Evolutionary conservation across 2,888 invertebrate species (phyloP).

Genomic region (Brachyptera putata): DNA sequence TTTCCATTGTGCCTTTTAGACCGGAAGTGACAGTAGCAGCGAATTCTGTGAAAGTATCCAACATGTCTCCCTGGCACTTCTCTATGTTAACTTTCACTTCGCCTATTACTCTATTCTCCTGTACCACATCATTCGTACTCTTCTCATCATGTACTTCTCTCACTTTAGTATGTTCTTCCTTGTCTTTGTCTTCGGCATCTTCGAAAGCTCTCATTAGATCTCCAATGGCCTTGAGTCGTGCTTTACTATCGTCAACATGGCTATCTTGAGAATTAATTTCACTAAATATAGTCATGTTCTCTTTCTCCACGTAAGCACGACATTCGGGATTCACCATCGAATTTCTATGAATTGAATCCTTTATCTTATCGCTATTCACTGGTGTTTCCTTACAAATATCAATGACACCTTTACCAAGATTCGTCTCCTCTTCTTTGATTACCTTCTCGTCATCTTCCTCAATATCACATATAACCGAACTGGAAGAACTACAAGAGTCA

Average conservation of each 20-base stretch:
- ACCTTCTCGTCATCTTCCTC: constrained; percentile 17
- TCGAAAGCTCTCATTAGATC: neutral
- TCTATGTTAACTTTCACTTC: neutral
- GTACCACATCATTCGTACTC: neutral
- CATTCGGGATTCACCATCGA: too few species aligned
- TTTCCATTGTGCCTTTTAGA: neutral
- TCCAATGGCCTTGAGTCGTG: too few species aligned
- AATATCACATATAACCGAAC: constrained; percentile 44
- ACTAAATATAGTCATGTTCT: too few species aligned
- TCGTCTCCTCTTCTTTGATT: neutral
- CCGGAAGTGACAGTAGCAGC: neutral
- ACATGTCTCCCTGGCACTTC: neutral
- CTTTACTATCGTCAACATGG: too few species aligned
- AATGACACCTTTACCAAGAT: neutral
- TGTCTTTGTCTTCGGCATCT: neutral
- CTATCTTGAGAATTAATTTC: too few species aligned
- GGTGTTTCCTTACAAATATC: neutral
- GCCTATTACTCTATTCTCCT: too few species aligned
- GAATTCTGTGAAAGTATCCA: neutral
- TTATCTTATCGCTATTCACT: neutral
- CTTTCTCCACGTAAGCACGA: too few species aligned
- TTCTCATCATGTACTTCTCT: neutral
- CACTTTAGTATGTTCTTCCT: neutral
- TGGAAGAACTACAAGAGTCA: constrained; percentile 60
- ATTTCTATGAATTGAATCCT: neutral